Evolutionary conservation across 2,113 vertebrate genomes (phyloP).

Genomic region (Thomomys bottae): DNA sequence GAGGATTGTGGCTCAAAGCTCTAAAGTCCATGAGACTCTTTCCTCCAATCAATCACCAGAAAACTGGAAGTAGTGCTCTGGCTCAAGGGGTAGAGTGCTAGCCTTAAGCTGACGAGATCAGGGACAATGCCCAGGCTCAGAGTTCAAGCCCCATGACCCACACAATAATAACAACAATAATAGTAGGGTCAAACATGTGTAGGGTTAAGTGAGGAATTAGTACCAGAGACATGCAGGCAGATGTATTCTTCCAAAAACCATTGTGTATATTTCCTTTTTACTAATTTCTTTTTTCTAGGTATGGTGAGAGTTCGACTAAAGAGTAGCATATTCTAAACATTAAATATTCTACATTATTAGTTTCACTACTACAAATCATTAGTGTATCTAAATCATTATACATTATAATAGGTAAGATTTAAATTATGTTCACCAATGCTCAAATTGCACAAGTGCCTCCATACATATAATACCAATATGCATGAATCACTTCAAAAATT

Average conservation of each 20-base stretch:
- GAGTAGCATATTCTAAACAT: not conserved
- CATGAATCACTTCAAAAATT: not conserved
- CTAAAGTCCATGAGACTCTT: no score
- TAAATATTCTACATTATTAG: no score
- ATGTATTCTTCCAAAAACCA: not conserved
- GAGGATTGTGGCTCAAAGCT: no score
- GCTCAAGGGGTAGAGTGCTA: no score
- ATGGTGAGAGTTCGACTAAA: not conserved
- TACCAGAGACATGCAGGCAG: not conserved
- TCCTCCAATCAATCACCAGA: no score
- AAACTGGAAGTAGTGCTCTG: no score
- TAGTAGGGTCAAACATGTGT: not conserved
- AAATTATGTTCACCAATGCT: not conserved
- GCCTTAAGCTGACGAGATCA: no score
- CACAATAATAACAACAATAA: no score
- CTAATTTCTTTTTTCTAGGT: not conserved
- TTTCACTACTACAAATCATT: no score
- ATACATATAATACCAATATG: no score
- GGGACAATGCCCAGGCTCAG: no score
- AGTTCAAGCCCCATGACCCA: no score
- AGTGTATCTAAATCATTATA: not conserved
- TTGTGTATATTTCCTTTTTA: not conserved
- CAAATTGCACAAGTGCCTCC: not conserved
- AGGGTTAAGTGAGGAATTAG: not conserved
- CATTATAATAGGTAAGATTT: not conserved